Evolutionary conservation across 2,113 vertebrate species (phyloP).

Genomic region (Fulica atra): DNA sequence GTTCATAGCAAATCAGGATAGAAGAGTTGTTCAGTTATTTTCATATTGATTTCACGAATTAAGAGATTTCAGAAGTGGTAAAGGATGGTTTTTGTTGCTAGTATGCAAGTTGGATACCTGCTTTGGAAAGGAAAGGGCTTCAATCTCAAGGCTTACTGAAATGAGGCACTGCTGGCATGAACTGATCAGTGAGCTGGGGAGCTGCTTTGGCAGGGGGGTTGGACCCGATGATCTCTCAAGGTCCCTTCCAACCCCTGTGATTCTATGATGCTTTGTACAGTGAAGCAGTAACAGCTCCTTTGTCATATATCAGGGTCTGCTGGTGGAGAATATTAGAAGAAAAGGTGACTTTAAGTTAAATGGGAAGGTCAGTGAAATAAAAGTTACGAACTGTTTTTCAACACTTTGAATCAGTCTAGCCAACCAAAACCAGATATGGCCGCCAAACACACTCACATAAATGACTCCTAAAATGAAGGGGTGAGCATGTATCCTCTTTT

Average conservation of each 20-base stretch:
- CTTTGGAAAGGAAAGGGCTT: background rate
- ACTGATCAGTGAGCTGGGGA: too few species aligned
- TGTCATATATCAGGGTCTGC: background rate
- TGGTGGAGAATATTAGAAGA: background rate
- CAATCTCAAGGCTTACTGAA: background rate
- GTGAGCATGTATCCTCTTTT: background rate
- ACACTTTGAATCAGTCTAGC: background rate
- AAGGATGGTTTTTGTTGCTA: background rate
- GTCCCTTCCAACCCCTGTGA: too few species aligned
- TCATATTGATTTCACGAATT: background rate
- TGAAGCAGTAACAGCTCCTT: background rate
- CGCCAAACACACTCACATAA: background rate
- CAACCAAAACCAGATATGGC: background rate
- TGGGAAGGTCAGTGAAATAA: background rate
- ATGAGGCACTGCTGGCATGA: background rate
- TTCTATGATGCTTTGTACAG: background rate
- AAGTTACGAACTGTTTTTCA: background rate
- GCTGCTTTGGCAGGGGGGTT: too few species aligned
- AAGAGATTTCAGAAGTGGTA: background rate
- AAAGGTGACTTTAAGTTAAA: background rate
- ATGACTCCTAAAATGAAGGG: background rate
- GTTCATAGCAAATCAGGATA: background rate
- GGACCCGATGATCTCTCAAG: too few species aligned
- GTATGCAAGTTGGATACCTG: accelerated
- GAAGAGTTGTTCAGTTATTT: background rate